Base-by-base conservation (phyloP, 35 echinoderm and acorn worm species). In the Holothuria glaberrima region DNA sequence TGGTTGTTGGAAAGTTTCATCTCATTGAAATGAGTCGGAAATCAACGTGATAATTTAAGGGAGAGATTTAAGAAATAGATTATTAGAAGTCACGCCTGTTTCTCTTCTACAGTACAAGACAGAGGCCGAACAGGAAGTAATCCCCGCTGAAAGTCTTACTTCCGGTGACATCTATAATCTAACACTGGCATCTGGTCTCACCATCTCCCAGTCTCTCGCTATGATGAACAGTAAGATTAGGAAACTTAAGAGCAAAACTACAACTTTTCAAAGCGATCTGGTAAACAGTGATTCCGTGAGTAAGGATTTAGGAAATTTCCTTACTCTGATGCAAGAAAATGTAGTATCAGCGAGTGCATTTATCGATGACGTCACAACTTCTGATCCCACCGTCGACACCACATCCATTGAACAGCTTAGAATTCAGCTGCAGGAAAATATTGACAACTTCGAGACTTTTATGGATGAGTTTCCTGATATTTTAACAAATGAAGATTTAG, bases 61-160 rank as follows among this genome's bases (percentile, higher is more conserved):
- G 7, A 41, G 7, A 41, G 36, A 4, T 41, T 41, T 7, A 41
- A 4, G 36, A 41, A 41, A 7, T 41, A 41, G 36, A 7, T 41
- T 41, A 7, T 41, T 54, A 54, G 0, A 2, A 54, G 3, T 54
- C 50, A 41, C 36, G 36, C 7, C 36, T 54, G 50, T 54, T 54
- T 13, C 10, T 87, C 52, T 50, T 78, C 45, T 58, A n/a, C 85
- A 97, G 95, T 97, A 86, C 86, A 97, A 97, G 90, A 97, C 95
- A 13, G 21, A 58, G 0, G 50, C 62, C 10, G 64, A 69, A 24
- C 76, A 72, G 33, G 85, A 85, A 70, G 68, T 87, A n/a, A 61
- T 94, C 18, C 74, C 90, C 20, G 77, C 75, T 24, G 38, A 60
- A 59, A 30, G 74, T 25, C 38, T 89, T 44, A 94, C 86, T 13